These are phyloP conservation scores for Drosophila algonquin DNA, from an alignment of 2,888 invertebrate genomes.

Conservation along the genomic window DNA sequence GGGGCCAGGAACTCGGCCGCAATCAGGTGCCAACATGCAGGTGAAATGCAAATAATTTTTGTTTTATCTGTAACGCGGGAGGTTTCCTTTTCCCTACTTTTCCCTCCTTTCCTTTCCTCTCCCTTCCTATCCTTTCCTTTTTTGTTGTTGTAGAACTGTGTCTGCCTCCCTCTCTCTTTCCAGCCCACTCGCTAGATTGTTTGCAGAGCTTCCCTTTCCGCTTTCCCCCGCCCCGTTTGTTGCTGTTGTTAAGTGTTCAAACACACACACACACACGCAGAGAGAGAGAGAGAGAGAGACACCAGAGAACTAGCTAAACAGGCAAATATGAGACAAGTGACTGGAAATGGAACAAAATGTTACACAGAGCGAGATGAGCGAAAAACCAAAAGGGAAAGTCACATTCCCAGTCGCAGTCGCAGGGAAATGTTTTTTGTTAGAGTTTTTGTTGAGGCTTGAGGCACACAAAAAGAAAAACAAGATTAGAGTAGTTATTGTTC, in stretches of 20 bases:
- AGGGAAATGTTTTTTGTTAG: slow-evolving; percentile 9
- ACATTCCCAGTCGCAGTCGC: background rate
- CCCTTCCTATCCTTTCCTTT: background rate
- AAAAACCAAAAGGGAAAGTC: slow-evolving; percentile 37
- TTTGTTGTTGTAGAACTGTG: slow-evolving; percentile 7
- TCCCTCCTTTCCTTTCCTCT: background rate
- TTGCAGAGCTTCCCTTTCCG: slow-evolving; percentile 26
- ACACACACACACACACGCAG: too few species aligned
- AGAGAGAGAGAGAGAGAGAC: slow-evolving; percentile 12
- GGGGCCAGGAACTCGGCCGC: slow-evolving; percentile 51
- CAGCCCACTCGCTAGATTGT: slow-evolving; percentile 11
- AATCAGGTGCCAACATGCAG: slow-evolving; percentile 78
- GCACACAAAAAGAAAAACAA: background rate
- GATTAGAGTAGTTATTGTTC: too few species aligned
- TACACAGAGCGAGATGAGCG: background rate
- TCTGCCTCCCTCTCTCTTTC: background rate
- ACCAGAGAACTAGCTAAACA: slow-evolving; percentile 53
- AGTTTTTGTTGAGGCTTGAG: background rate
- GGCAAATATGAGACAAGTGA: slow-evolving; percentile 52
- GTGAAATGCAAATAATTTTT: slow-evolving; percentile 77
- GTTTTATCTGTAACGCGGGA: slow-evolving; percentile 61
- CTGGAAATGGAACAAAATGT: slow-evolving; percentile 33
- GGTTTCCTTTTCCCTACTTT: slow-evolving; percentile 14
- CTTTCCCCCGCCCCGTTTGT: slow-evolving; percentile 29
- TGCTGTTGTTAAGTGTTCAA: slow-evolving; percentile 41